Conservation (phyloP, 2,113 vertebrate genomes). For the Eulacestoma nigropectus region DNA sequence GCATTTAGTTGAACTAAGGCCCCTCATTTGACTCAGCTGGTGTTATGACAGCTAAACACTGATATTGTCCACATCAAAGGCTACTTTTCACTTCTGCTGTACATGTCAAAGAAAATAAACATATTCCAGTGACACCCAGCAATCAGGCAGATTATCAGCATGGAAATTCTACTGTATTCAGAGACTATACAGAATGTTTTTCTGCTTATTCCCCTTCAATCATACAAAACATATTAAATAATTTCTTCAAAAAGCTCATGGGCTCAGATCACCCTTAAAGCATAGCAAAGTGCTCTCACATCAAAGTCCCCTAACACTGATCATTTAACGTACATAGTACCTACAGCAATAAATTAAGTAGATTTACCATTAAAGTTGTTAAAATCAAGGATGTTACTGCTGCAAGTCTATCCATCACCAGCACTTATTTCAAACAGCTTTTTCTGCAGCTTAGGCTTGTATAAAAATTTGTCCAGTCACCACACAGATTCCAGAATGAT, state of each 20-base stretch:
- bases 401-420: not conserved
- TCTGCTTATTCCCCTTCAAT: not conserved
- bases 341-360: not conserved
- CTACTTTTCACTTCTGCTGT: not conserved
- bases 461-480: conserved; percentile 34
- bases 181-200: not conserved
- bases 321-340: not conserved
- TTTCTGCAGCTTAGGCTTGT: conserved; percentile 18
- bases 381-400: not conserved
- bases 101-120: not conserved
- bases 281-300: not conserved
- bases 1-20: not conserved
- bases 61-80: not conserved
- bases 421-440: not conserved
- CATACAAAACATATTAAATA: not conserved
- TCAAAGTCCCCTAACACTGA: not conserved
- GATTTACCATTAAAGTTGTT: not conserved
- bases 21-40: not conserved
- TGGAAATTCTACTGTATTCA: not conserved
- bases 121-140: not conserved
- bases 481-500: conserved; percentile 12
- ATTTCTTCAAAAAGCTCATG: not conserved
- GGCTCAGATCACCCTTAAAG: not conserved
- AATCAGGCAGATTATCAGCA: conserved; percentile 20
- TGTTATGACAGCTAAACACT: not conserved